Evolutionary conservation across 2,888 invertebrate genomes (phyloP).

Genomic region (Acanthopleura granulata): DNA sequence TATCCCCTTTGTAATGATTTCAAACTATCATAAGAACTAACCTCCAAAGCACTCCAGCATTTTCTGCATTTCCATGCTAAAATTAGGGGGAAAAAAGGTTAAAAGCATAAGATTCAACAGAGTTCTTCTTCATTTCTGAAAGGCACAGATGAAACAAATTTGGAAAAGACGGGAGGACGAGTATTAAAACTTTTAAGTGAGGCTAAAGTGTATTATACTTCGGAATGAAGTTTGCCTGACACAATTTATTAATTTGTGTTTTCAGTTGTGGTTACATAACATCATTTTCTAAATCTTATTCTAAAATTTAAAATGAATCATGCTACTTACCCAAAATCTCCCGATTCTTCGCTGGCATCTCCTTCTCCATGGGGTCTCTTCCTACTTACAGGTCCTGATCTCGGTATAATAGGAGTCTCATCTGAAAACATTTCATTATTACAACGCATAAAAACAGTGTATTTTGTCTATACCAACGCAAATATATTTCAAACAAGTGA

Average conservation of each 20-base stretch:
- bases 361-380: slow-evolving; percentile 13
- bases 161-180: too few relatives aligned
- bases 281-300: too few relatives aligned
- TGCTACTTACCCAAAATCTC: slow-evolving; percentile 20
- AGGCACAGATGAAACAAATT: background rate
- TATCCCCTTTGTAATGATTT: too few relatives aligned
- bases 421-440: too few relatives aligned
- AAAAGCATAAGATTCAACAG: background rate
- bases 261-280: too few relatives aligned
- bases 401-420: slow-evolving; percentile 20
- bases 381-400: background rate
- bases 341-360: slow-evolving; percentile 13
- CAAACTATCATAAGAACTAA: slow-evolving; percentile 15
- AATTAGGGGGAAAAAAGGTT: background rate
- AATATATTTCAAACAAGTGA: too few relatives aligned
- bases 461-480: too few relatives aligned
- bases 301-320: too few relatives aligned
- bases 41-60: slow-evolving; percentile 43
- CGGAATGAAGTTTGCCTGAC: too few relatives aligned
- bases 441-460: too few relatives aligned
- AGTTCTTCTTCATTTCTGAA: background rate
- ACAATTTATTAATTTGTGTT: background rate
- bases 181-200: too few relatives aligned
- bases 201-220: too few relatives aligned
- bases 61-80: slow-evolving; percentile 39